These are phyloP conservation scores for Troilus luridus DNA, from an alignment of 2,888 invertebrate genomes.

Conservation along the genomic window DNA sequence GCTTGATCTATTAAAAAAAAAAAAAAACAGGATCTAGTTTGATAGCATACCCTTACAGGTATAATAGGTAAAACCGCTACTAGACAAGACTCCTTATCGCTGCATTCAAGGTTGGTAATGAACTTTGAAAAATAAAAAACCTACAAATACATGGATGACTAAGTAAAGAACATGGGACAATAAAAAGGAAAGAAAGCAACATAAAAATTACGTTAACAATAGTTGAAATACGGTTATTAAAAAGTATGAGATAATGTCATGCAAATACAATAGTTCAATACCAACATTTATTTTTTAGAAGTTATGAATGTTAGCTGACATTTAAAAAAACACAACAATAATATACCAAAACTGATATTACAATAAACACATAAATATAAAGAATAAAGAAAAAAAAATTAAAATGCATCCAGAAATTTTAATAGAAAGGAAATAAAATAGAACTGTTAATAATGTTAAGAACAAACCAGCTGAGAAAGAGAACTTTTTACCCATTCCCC, in stretches of 20 bases:
- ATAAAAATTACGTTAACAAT: too few species aligned
- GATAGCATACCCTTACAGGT: too few species aligned
- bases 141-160: too few species aligned
- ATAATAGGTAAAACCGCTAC: too few species aligned
- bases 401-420: slow-evolving; percentile 5
- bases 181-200: too few species aligned
- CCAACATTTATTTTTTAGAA: not conserved
- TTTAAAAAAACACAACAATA: not conserved
- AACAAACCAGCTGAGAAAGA: slow-evolving; percentile 67
- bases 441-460: slow-evolving; percentile 62
- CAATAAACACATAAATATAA: not conserved
- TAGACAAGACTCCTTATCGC: too few species aligned
- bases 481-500: slow-evolving; percentile 67
- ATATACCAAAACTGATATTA: not conserved
- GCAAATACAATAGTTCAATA: not conserved
- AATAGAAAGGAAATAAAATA: slow-evolving; percentile 38
- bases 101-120: too few species aligned
- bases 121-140: too few species aligned
- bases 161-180: too few species aligned
- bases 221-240: too few species aligned
- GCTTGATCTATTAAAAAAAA: too few species aligned
- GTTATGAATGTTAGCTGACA: not conserved
- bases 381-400: not conserved
- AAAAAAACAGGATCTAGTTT: too few species aligned
- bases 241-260: not conserved